Conservation (phyloP, 2,888 invertebrate genomes). For the Germaria angustata region DNA sequence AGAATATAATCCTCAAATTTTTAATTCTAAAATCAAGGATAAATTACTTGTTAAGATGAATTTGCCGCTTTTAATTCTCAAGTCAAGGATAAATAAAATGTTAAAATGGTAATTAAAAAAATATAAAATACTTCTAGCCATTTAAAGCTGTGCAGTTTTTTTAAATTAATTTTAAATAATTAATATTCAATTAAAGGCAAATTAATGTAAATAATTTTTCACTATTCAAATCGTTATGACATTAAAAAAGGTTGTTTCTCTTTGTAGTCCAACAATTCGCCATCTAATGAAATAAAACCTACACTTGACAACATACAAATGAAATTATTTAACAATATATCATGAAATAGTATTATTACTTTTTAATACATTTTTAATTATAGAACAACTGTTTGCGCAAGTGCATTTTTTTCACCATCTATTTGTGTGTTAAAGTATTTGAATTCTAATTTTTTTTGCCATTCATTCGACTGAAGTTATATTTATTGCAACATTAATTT, state of each 20-base stretch:
- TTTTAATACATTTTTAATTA: neutral
- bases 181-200: constrained; percentile 6
- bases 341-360: neutral
- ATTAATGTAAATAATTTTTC: neutral
- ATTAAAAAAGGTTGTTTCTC: constrained; percentile 22
- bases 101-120: neutral
- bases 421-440: too few relatives aligned
- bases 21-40: too few relatives aligned
- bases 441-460: neutral
- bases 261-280: neutral
- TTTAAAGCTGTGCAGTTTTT: neutral
- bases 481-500: neutral
- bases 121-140: neutral
- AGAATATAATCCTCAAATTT: too few relatives aligned
- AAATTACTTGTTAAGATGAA: constrained; percentile 10
- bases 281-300: neutral
- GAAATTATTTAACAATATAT: neutral
- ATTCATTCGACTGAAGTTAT: neutral
- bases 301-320: neutral
- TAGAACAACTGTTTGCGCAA: neutral
- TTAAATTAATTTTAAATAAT: too few relatives aligned
- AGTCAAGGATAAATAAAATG: neutral
- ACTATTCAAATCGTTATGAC: neutral
- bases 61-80: neutral
- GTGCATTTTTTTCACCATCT: neutral